Percentiles rank a stretch among this genome's conserved stretches.
These are phyloP conservation scores for Loris lydekkerianus DNA, from an alignment of 2,797 vertebrate species.

Conservation along the genomic window DNA sequence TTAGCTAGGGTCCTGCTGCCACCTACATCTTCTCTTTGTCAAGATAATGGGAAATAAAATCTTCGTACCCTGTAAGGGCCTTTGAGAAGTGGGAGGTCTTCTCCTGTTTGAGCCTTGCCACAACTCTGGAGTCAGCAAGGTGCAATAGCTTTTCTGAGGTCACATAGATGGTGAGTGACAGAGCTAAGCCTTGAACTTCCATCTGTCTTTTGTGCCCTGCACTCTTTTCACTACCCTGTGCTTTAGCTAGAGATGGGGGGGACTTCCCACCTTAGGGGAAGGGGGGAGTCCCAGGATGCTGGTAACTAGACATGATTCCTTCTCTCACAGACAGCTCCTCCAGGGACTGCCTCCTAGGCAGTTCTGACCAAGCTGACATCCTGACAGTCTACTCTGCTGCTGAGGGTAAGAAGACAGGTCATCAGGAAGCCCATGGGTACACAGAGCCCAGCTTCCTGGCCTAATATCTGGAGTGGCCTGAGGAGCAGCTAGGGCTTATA, in stretches of 20 bases:
- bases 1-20: neutral
- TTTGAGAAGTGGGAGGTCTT: neutral
- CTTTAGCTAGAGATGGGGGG: neutral
- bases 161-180: neutral
- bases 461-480: neutral
- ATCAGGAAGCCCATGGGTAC: neutral
- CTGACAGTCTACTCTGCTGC: constrained; percentile 65
- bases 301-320: neutral
- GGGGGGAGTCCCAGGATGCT: neutral
- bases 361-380: constrained; percentile 53
- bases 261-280: neutral
- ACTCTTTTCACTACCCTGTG: neutral
- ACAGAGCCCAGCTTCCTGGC: neutral
- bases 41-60: neutral
- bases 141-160: neutral
- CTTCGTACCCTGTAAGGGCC: neutral
- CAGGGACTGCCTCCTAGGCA: neutral
- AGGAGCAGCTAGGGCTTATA: neutral
- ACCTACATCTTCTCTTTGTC: neutral
- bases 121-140: neutral
- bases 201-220: neutral
- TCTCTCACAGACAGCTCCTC: constrained; percentile 19
- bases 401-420: constrained; percentile 56
- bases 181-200: neutral
- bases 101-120: neutral